Conservation (phyloP, 2,797 vertebrate genomes). For the Coregonus sp. region DNA sequence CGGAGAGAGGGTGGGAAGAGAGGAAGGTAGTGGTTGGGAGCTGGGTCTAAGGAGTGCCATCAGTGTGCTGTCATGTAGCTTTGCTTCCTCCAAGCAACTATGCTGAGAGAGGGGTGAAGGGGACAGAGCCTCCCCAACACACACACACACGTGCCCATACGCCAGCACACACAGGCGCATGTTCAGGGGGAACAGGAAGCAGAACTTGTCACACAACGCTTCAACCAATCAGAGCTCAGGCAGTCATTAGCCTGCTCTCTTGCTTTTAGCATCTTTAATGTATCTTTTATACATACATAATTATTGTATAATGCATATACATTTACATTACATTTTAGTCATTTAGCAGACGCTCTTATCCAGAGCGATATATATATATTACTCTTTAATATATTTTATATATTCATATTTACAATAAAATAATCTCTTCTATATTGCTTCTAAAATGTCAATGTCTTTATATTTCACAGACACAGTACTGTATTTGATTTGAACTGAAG, state of each 20-base stretch:
- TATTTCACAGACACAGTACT: not conserved
- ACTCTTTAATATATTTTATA: no score
- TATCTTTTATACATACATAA: not conserved
- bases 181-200: slow-evolving; percentile 52
- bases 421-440: no score
- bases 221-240: slow-evolving; percentile 21
- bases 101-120: slow-evolving; percentile 64
- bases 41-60: slow-evolving; percentile 1
- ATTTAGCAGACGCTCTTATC: no score
- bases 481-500: not conserved
- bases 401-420: no score
- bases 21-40: not conserved
- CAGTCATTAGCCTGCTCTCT: not conserved
- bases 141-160: slow-evolving; percentile 40
- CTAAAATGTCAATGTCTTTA: no score
- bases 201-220: slow-evolving; percentile 29
- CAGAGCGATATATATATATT: no score
- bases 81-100: slow-evolving; percentile 56
- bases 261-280: slow-evolving; percentile 6
- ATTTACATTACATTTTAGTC: no score
- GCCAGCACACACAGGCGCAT: not conserved
- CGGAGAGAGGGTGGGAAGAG: no score
- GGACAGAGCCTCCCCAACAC: not conserved
- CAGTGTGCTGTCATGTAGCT: slow-evolving; percentile 54
- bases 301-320: not conserved